Conservation (phyloP, 2,113 vertebrate genomes). For the Cynocephalus volans region DNA sequence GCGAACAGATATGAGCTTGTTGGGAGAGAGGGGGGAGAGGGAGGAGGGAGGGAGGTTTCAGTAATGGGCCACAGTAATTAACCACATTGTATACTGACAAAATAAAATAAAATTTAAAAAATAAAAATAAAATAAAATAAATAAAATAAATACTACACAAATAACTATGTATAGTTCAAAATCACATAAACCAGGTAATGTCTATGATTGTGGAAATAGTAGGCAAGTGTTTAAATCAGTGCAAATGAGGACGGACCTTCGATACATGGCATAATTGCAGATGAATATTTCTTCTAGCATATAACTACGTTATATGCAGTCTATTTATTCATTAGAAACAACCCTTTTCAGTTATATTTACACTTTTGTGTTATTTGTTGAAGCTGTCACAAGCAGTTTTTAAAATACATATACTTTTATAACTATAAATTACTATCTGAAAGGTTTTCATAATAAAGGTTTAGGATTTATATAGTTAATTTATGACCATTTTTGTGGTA, state of each 20-base stretch:
- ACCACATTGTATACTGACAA: no score
- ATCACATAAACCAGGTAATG: not conserved
- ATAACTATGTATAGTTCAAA: not conserved
- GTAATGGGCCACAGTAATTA: no score
- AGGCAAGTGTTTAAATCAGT: conserved; percentile 4
- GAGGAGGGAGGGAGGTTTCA: no score
- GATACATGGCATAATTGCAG: not conserved
- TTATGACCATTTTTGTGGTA: not conserved
- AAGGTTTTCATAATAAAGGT: conserved; percentile 42
- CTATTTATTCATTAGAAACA: conserved; percentile 38
- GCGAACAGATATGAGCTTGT: no score
- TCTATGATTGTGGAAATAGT: conserved; percentile 3
- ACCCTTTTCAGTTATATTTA: conserved; percentile 24
- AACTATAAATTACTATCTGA: conserved; percentile 7
- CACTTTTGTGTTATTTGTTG: not conserved
- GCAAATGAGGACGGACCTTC: conserved; percentile 3
- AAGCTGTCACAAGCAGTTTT: conserved; percentile 27
- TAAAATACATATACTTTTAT: not conserved
- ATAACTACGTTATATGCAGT: not conserved
- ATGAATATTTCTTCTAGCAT: not conserved
- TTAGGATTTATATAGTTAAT: conserved; percentile 26
- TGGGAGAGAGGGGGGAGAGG: no score
- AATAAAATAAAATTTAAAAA: no score
- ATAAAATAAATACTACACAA: no score
- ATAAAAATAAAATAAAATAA: no score